Evolutionary conservation across 2,113 vertebrate species (phyloP).

Genomic region (Australoheros scitulus): DNA sequence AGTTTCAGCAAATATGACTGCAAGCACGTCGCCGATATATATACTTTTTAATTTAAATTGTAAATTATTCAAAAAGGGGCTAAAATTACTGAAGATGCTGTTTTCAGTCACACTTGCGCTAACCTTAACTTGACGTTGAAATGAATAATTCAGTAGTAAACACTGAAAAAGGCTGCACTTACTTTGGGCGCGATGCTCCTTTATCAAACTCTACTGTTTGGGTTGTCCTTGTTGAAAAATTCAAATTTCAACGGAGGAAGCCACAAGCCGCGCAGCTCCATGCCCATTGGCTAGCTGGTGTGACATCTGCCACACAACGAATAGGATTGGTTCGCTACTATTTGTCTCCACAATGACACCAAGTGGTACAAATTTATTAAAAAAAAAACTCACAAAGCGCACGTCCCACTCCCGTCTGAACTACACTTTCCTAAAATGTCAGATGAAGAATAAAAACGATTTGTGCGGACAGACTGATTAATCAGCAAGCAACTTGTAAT

Average conservation of each 20-base stretch:
- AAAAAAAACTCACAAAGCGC: neutral
- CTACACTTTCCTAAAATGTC: neutral
- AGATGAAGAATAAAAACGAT: neutral
- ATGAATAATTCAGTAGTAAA: neutral
- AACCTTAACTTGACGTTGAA: neutral
- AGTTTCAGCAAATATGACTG: neutral
- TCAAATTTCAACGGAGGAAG: conserved; percentile 62
- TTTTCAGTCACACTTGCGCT: neutral
- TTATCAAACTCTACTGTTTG: neutral
- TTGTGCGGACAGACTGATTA: too few species aligned
- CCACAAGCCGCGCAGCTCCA: neutral
- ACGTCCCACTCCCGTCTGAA: neutral
- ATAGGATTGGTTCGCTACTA: conserved; percentile 39
- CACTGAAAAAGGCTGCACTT: neutral
- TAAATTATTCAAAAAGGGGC: neutral
- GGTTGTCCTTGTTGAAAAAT: conserved; percentile 49
- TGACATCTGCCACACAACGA: neutral
- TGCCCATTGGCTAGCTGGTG: conserved; percentile 52
- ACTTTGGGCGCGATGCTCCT: conserved; percentile 68
- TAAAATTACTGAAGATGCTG: neutral
- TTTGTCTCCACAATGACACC: neutral
- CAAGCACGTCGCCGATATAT: neutral
- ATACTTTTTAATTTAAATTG: neutral
- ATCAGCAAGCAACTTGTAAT: too few species aligned
- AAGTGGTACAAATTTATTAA: neutral